A percentile compares a stretch with the other conserved stretches of the same genome.
phyloP scores from a whole-genome alignment of 2,888 invertebrate species.

The Rotaria sp. region DNA sequence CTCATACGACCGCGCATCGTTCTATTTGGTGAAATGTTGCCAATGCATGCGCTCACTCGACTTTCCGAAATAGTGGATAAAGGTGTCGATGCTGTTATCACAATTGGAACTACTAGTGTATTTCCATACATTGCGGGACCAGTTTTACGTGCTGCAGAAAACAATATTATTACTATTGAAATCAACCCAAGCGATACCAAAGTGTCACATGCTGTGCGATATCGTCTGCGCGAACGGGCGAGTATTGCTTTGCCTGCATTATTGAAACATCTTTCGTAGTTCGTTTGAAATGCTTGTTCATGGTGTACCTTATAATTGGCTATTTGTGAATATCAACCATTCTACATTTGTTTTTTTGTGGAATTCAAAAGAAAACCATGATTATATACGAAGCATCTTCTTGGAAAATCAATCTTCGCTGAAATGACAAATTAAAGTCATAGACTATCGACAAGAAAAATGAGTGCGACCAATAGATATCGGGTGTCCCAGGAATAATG shows the following conservation, averaged over 20 bases:
- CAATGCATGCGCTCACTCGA: background rate
- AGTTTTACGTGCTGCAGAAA: background rate
- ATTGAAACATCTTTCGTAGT: background rate
- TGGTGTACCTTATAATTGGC: too few species aligned
- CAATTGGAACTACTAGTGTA: background rate
- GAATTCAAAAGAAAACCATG: too few species aligned
- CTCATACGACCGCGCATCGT: background rate
- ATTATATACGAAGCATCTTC: too few species aligned
- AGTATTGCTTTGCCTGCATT: background rate
- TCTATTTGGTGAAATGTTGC: background rate
- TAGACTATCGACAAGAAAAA: too few species aligned
- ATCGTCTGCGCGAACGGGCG: background rate
- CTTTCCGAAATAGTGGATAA: background rate
- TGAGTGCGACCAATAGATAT: too few species aligned
- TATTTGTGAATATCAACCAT: too few species aligned
- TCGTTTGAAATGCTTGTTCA: background rate
- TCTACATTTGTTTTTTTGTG: too few species aligned
- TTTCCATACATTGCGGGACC: constrained; percentile 1
- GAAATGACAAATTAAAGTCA: too few species aligned
- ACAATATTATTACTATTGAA: background rate
- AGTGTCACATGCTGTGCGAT: background rate
- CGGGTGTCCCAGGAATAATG: too few species aligned
- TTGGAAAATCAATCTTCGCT: too few species aligned
- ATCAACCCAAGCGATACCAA: background rate
- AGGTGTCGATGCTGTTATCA: background rate